Evolutionary conservation across 1,140 invertebrate genomes (phyloP).

Genomic region (Sycophila sp.): DNA sequence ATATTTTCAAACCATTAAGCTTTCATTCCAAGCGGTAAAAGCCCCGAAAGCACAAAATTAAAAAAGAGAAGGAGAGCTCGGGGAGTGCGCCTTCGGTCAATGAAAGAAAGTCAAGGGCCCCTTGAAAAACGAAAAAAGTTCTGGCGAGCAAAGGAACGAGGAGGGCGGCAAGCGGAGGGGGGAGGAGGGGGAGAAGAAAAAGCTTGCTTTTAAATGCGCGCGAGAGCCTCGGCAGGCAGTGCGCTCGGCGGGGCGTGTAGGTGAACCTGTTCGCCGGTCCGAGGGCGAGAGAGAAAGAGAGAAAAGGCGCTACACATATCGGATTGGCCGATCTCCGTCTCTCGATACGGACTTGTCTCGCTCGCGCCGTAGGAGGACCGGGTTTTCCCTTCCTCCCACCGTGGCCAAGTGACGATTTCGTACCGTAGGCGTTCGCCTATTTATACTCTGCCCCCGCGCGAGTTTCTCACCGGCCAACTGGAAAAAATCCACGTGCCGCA

Average conservation of each 20-base stretch:
- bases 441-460: constrained; percentile 34
- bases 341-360: constrained; percentile 35
- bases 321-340: constrained; percentile 47
- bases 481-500: too few species aligned
- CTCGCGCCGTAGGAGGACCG: constrained; percentile 49
- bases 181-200: background rate
- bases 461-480: too few species aligned
- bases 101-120: background rate
- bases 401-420: constrained; percentile 41
- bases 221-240: background rate
- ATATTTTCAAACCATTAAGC: too few species aligned
- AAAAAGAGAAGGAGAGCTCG: too few species aligned
- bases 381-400: constrained; percentile 45
- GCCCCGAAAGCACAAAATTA: too few species aligned
- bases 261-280: constrained; percentile 58
- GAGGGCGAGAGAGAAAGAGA: constrained; percentile 23
- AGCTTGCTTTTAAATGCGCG: constrained; percentile 2
- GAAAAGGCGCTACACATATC: constrained; percentile 32
- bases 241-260: constrained; percentile 48
- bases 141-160: background rate
- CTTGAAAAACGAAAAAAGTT: constrained; percentile 3
- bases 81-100: background rate
- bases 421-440: constrained; percentile 40
- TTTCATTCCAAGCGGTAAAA: too few species aligned
- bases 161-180: background rate